Conservation (phyloP, 2,888 invertebrate genomes). For the Heteromyza rotundicornis region DNA sequence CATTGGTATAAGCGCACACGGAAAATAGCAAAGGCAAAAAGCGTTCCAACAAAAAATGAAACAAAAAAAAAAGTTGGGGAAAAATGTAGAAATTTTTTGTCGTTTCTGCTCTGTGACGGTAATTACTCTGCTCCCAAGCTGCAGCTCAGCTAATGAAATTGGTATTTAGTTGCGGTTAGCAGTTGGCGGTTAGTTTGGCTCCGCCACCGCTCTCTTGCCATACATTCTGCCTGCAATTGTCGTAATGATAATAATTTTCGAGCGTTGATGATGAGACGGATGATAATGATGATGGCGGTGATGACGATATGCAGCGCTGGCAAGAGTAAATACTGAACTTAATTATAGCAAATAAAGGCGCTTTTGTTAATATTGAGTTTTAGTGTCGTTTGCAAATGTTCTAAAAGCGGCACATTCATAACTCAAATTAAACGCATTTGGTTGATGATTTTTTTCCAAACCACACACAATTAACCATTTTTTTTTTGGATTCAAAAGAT, state of each 20-base stretch:
- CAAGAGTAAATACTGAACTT: not conserved
- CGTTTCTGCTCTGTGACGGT: not conserved
- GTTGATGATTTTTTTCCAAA: too few relatives aligned
- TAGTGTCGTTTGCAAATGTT: too few relatives aligned
- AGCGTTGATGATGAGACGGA: too few relatives aligned
- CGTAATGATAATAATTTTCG: not conserved
- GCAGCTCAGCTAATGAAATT: not conserved
- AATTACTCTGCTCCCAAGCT: not conserved
- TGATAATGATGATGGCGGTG: too few relatives aligned
- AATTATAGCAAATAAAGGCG: not conserved
- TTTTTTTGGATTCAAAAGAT: too few relatives aligned
- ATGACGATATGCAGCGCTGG: too few relatives aligned
- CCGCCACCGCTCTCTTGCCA: not conserved
- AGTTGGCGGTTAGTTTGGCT: not conserved
- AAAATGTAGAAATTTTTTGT: not conserved
- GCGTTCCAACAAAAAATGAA: not conserved
- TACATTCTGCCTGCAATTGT: not conserved
- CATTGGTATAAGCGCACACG: too few relatives aligned
- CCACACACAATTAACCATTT: too few relatives aligned
- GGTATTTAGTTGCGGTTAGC: slow-evolving; percentile 1
- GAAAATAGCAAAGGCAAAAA: not conserved
- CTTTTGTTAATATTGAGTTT: too few relatives aligned
- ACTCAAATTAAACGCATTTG: too few relatives aligned
- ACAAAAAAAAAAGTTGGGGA: not conserved
- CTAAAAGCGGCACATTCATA: too few relatives aligned